Percentiles rank a stretch among this genome's conserved stretches.
Evolutionary conservation across 2,797 vertebrate genomes (phyloP).

Genomic region (Amniataba percoides): DNA sequence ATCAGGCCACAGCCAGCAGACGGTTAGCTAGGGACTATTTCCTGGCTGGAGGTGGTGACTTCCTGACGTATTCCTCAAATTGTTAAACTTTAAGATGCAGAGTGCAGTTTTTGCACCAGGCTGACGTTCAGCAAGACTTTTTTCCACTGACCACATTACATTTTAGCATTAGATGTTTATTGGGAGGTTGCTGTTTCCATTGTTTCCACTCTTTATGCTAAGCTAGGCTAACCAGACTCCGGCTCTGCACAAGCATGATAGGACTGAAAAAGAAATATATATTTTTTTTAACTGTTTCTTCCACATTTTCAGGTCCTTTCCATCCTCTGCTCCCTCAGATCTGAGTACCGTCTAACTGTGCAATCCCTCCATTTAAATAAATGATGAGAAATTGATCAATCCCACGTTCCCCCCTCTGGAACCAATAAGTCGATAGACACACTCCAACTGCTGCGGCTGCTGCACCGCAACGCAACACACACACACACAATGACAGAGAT

Average conservation of each 20-base stretch:
- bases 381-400: conserved; percentile 30
- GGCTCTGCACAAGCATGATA: background rate
- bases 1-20: background rate
- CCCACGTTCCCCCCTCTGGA: conserved; percentile 31
- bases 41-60: background rate
- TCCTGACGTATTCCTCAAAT: background rate
- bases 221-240: background rate
- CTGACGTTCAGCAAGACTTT: background rate
- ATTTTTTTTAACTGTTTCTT: background rate
- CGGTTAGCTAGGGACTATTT: background rate
- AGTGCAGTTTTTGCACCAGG: too few relatives aligned
- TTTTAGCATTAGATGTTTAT: background rate
- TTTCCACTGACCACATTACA: background rate
- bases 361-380: conserved; percentile 44
- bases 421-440: conserved; percentile 49
- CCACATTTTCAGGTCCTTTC: background rate
- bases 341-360: conserved; percentile 37
- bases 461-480: conserved; percentile 20
- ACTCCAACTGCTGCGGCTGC: conserved; percentile 46
- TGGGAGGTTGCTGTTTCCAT: background rate
- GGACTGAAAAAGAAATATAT: too few relatives aligned
- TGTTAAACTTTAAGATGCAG: background rate
- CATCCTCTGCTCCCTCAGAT: background rate
- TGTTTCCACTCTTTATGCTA: background rate
- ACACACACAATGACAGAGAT: conserved; percentile 15